Evolutionary conservation across 2,888 invertebrate genomes (phyloP), one percentile per base, ranked within the genome.

Genomic region (Microplitis manilae): DNA sequence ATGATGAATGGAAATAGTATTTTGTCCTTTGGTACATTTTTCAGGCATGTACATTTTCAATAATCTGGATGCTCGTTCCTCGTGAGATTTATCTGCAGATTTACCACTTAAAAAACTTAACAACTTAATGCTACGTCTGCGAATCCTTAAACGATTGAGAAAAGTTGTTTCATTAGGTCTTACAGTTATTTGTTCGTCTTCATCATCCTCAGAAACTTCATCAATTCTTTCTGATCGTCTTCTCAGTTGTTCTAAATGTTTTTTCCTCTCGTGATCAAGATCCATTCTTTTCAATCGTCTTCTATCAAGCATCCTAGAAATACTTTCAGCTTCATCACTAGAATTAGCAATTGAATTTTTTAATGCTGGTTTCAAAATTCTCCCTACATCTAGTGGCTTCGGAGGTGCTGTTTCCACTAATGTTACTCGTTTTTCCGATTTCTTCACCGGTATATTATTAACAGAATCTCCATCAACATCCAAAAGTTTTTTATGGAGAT

Each of bases 1-100:
- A 75, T 87, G 88, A 80, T 88, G 86, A 76, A 89, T 88, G 75
- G 88, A 86, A 75, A 89, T 88, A 39, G 89, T 87, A 61, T 89
- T 86, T 79, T 88, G 86, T 73, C 84, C 77, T 76, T 86, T 84
- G 15, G 74, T 77, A 13, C 81, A 77, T 67, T 86, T 87, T 60
- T 88, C 88, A 13, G 89, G 85, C 83, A 86, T 84, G 77, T 88
- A 88, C 84, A 88, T 86, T 68, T 85, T 86, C 13, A 89, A 69
- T 1, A 88, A 78, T 70, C 86, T 84, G 2, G 87, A 82, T 1
- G 88, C 85, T 4, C 89, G 85, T 69, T 89, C 89, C 62, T 90
- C 90, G 50, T 88, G 87, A 70, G 86, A 85, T 59, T 82, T 83
- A 77, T 86, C 87, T 15, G 87, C 83, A 1, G 85, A 80, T 77